Percentiles rank a stretch among this genome's conserved stretches.
phyloP scores from a whole-genome alignment of 2,888 invertebrate species.

The Auanema sp. region DNA sequence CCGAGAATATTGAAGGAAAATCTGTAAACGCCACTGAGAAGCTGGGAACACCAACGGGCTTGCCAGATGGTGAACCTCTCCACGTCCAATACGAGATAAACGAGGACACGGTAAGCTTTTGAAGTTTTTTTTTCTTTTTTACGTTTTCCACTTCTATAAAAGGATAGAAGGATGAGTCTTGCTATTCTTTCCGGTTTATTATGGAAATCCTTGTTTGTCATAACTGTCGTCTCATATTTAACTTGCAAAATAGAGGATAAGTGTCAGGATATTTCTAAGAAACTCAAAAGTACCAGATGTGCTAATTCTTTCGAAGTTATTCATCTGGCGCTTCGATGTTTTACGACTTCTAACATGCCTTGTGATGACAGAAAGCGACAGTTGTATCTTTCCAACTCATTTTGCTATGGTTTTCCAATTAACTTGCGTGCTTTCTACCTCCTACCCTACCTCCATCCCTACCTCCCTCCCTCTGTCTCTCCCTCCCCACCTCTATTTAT shows the following conservation, averaged over 20 bases:
- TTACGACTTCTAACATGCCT: no score
- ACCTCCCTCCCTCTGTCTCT: constrained; percentile 8
- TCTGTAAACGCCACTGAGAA: constrained; percentile 91
- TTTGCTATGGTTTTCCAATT: no score
- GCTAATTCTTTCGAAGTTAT: no score
- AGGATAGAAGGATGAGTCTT: background rate
- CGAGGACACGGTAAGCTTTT: constrained; percentile 46
- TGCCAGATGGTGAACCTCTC: constrained; percentile 58
- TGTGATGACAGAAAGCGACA: no score
- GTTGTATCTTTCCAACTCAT: no score
- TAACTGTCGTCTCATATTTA: no score
- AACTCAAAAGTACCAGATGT: no score
- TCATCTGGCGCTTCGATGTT: no score
- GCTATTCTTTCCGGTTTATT: no score
- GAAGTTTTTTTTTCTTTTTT: background rate
- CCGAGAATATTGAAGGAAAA: constrained; percentile 88
- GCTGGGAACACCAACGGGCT: constrained; percentile 88
- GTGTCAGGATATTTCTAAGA: no score
- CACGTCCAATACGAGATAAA: constrained; percentile 59
- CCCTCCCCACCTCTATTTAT: background rate
- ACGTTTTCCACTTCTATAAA: background rate
- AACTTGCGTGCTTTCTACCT: constrained; percentile 3
- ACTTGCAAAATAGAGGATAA: no score
- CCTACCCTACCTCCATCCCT: background rate
- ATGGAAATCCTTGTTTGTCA: no score